Evolutionary conservation across 2,888 invertebrate genomes (phyloP), one percentile per base, ranked within the genome.

Genomic region (Dicyrtoma fusca): DNA sequence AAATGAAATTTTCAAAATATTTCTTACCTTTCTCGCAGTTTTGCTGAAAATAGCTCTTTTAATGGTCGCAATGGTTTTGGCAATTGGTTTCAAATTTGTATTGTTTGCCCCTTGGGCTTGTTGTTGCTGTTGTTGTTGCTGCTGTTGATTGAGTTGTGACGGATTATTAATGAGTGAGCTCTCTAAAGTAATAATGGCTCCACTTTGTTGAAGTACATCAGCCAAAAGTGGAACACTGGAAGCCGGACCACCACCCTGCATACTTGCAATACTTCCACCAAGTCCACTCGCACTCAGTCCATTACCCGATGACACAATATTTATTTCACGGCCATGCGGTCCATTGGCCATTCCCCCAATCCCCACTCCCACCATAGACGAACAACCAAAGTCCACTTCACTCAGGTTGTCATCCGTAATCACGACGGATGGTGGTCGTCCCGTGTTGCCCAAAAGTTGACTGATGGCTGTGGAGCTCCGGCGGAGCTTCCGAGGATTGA

Each of bases 371-470:
- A 55, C 64, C 19, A 42, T 26, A 3, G 47, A 55, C 14, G 34
- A 21, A 23, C 49, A 66, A 34, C 74, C 76, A 72, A 79, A 78
- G 61, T 78, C 79, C 53, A 78, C 76, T 49, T 79, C 79, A 68
- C 66, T 69, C 21, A 77, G 74, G 74, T 89, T 89, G 79, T 87
- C 87, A 79, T 88, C 88, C 61, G 89, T 89, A 78, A 90, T 88
- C 81, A 90, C 89, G 77, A 89, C 89, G 70, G 89, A 89, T 77
- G 89, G 89, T 73, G 89, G 87, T 75, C 89, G 87, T 72, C 88
- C 88, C 79, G 89, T 66, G 17, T 57, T 42, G 42, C 76, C 76
- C 61, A 79, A 72, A 53, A 80, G 77, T 69, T 76, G 76, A 75
- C 79, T 80, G 73, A 80, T 78, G 44, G 79, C 79, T 34, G 80